phyloP scores from a whole-genome alignment of 2,113 vertebrate genomes.

The Ptyas mucosa region DNA sequence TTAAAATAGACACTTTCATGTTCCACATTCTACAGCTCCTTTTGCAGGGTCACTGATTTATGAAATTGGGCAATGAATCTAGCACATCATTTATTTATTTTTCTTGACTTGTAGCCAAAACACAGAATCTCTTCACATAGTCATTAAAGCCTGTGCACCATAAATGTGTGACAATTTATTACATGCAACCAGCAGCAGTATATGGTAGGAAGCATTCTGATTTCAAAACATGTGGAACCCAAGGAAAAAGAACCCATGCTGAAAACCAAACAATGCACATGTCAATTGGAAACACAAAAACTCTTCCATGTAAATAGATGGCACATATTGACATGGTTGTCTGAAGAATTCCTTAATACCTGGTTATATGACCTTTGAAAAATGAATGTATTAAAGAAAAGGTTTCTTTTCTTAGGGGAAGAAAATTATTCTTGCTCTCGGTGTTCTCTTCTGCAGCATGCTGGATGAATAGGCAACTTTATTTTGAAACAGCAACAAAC shows the following conservation, averaged over 20 bases:
- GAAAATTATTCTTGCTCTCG: conserved; percentile 41
- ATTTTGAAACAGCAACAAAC: conserved; percentile 45
- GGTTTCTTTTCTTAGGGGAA: conserved; percentile 41
- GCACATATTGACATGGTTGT: neutral
- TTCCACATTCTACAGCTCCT: neutral
- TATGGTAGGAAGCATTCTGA: neutral
- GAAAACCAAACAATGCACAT: neutral
- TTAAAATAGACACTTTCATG: neutral
- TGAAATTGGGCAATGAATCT: neutral
- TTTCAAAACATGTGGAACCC: neutral
- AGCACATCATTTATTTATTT: neutral
- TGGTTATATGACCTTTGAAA: conserved; percentile 31
- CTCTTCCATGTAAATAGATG: neutral
- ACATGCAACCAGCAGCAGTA: neutral
- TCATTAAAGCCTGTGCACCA: neutral
- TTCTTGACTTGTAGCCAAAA: conserved; percentile 45
- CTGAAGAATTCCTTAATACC: neutral
- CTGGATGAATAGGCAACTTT: conserved; percentile 37
- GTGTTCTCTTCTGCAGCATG: conserved; percentile 46
- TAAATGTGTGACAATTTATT: neutral
- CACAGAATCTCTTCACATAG: conserved; percentile 31
- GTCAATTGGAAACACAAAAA: neutral
- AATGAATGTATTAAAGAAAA: conserved; percentile 51
- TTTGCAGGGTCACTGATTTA: conserved; percentile 26
- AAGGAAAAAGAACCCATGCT: neutral